Conservation (phyloP, 2,888 invertebrate genomes). For the Scaptodrosophila latifasciaeformis region DNA sequence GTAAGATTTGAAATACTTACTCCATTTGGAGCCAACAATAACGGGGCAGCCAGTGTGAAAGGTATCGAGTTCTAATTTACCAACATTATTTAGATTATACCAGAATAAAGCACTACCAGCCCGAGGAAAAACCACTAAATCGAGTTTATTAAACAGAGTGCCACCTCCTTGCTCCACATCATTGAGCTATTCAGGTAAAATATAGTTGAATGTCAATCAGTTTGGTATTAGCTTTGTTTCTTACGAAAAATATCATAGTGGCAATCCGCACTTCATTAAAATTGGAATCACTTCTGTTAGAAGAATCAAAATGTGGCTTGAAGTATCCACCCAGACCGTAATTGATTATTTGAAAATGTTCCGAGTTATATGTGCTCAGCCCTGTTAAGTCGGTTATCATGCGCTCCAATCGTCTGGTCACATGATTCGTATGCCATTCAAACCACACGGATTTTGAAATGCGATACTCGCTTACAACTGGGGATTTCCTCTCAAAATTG, state of each 20-base stretch:
- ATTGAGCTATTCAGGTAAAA: slow-evolving; percentile 83
- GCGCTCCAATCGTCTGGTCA: slow-evolving; percentile 76
- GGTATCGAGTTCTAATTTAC: slow-evolving; percentile 34
- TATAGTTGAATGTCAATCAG: not conserved
- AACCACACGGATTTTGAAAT: slow-evolving; percentile 80
- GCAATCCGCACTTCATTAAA: not conserved
- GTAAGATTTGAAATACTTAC: slow-evolving; percentile 30
- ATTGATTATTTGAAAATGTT: slow-evolving; percentile 96
- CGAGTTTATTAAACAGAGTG: slow-evolving; percentile 75
- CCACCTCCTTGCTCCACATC: slow-evolving; percentile 97
- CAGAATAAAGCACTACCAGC: slow-evolving; percentile 77
- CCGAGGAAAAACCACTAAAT: slow-evolving; percentile 85
- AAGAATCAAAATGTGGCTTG: slow-evolving; percentile 93
- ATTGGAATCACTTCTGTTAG: no score
- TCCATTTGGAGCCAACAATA: slow-evolving; percentile 57
- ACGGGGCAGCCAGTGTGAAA: slow-evolving; percentile 57
- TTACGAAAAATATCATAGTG: slow-evolving; percentile 4
- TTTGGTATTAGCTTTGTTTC: not conserved
- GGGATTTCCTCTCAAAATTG: slow-evolving; percentile 85
- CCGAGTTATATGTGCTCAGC: slow-evolving; percentile 78
- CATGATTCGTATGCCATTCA: slow-evolving; percentile 9
- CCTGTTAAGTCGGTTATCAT: slow-evolving; percentile 81
- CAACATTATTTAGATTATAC: slow-evolving; percentile 50
- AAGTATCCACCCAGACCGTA: slow-evolving; percentile 98
- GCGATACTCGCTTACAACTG: slow-evolving; percentile 83